Evolutionary conservation across 1,140 invertebrate species (phyloP).

Genomic region (Neodiprion fabricii): DNA sequence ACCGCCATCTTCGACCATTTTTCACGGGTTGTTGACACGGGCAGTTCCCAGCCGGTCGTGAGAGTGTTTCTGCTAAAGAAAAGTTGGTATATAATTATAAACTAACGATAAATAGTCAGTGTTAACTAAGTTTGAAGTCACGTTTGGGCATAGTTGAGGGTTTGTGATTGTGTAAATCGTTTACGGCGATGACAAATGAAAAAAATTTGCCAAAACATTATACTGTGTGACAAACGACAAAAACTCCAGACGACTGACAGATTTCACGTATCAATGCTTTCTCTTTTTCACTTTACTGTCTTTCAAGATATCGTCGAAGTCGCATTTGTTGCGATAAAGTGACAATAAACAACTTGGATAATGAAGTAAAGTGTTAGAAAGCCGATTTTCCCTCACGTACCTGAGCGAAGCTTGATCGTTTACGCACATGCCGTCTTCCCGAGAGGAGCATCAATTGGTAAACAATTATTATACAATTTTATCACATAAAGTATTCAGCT

Average conservation of each 20-base stretch:
- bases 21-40: slow-evolving; percentile 49
- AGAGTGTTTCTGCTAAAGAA: slow-evolving; percentile 42
- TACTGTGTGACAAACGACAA: not conserved
- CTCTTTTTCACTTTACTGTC: not conserved
- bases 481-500: not conserved
- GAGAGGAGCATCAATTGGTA: not conserved
- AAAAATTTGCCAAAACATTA: not conserved
- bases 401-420: not conserved
- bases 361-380: not conserved
- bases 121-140: not conserved
- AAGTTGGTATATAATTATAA: slow-evolving; percentile 26
- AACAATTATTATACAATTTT: slow-evolving; percentile 3
- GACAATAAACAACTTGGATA: not conserved
- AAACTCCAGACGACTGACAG: not conserved
- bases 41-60: slow-evolving; percentile 47
- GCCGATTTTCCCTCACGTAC: too few relatives aligned
- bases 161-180: not conserved
- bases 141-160: not conserved
- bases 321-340: not conserved
- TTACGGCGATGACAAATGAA: not conserved
- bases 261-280: not conserved
- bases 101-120: slow-evolving; percentile 14
- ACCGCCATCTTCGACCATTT: slow-evolving; percentile 48
- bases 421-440: not conserved
- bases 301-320: not conserved